Evolutionary conservation across 1,140 invertebrate genomes (phyloP).

Genomic region (Drosophila willistoni): DNA sequence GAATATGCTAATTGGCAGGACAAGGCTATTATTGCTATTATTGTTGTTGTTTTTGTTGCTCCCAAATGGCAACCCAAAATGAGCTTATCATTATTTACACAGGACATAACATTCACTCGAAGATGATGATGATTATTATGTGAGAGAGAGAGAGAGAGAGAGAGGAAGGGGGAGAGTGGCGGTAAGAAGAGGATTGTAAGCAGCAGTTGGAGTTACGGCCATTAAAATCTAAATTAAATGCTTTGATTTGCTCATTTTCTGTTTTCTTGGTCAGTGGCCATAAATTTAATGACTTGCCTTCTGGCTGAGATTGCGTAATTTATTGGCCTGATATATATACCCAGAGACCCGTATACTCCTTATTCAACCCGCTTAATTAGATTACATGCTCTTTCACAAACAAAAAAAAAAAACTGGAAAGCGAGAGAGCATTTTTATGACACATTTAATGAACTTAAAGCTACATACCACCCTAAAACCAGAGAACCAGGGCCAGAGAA

Average conservation of each 20-base stretch:
- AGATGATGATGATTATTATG: background rate
- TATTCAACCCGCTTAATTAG: slow-evolving; percentile 56
- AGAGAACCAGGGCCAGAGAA: background rate
- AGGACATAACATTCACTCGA: slow-evolving; percentile 41
- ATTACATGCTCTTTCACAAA: slow-evolving; percentile 50
- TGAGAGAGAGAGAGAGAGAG: background rate
- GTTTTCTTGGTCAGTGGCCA: slow-evolving; percentile 47
- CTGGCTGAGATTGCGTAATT: slow-evolving; percentile 69
- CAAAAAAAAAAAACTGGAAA: background rate
- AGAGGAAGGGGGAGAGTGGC: too few relatives aligned
- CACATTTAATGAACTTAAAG: slow-evolving; percentile 57
- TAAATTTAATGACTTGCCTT: slow-evolving; percentile 75
- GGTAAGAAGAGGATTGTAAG: background rate
- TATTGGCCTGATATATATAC: slow-evolving; percentile 36
- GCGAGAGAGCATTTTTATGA: slow-evolving; percentile 37
- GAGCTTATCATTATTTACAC: slow-evolving; percentile 70
- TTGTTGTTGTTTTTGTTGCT: slow-evolving; percentile 4
- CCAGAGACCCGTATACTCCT: background rate
- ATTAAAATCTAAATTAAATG: slow-evolving; percentile 75
- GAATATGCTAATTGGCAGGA: slow-evolving; percentile 72
- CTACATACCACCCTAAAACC: background rate
- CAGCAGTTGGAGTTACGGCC: slow-evolving; percentile 34
- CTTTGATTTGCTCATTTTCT: slow-evolving; percentile 67
- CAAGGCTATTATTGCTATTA: slow-evolving; percentile 21
- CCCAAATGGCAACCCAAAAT: slow-evolving; percentile 33